Percentiles rank a stretch among this genome's conserved stretches.
phyloP scores from a whole-genome alignment of 2,888 invertebrate species.

The Agonopterix arenella region DNA sequence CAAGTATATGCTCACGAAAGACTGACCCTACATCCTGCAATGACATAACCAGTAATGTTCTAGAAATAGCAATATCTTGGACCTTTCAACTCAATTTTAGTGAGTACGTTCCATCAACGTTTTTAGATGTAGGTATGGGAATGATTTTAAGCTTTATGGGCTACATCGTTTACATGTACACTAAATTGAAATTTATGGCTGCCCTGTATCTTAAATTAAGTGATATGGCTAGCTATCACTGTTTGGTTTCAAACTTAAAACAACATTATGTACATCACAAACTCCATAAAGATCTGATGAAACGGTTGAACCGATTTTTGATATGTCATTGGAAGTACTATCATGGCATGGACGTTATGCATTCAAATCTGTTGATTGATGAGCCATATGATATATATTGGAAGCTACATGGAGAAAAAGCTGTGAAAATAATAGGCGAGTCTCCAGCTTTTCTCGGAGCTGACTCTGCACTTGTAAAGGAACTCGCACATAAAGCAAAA shows the following conservation, averaged over 20 bases:
- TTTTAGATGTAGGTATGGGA: not conserved
- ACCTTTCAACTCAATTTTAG: not conserved
- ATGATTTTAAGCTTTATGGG: conserved; percentile 12
- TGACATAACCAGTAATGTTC: not conserved
- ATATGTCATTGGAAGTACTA: conserved; percentile 58
- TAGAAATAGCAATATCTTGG: not conserved
- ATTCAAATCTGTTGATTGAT: conserved; percentile 34
- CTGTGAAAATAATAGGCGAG: conserved; percentile 39
- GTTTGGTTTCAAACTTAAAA: conserved; percentile 41
- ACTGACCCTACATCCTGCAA: not conserved
- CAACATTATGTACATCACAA: conserved; percentile 35
- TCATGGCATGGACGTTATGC: conserved; percentile 43
- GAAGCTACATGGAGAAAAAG: conserved; percentile 54
- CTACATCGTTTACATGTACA: conserved; percentile 27
- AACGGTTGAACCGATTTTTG: conserved; percentile 44
- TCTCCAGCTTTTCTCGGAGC: conserved; percentile 39
- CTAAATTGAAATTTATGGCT: conserved; percentile 30
- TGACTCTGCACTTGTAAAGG: conserved; percentile 37
- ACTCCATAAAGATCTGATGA: conserved; percentile 41
- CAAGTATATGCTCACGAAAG: not conserved
- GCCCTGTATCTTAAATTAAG: conserved; percentile 38
- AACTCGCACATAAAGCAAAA: conserved; percentile 39
- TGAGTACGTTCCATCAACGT: not conserved
- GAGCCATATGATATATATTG: conserved; percentile 54
- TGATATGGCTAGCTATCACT: conserved; percentile 35